Conservation (phyloP, 2,797 vertebrate species). For the Eospalax fontanierii region DNA sequence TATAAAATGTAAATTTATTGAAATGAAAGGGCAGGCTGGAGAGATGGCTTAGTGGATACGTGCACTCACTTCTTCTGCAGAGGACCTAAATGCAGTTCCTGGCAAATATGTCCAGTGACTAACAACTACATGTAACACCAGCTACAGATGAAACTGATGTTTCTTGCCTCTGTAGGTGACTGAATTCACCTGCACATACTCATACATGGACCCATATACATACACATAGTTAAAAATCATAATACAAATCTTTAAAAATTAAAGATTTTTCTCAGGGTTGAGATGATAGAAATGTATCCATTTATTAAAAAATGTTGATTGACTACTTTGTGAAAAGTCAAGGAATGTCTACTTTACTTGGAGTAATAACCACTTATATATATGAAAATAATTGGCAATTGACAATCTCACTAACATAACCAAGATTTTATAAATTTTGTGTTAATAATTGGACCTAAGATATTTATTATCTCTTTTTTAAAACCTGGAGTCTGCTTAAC, state of each 20-base stretch:
- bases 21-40: neutral
- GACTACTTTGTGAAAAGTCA: neutral
- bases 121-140: too few relatives aligned
- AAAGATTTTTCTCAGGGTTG: neutral
- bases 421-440: neutral
- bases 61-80: too few relatives aligned
- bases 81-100: too few relatives aligned
- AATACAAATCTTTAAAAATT: conserved; percentile 38
- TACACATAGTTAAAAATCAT: too few relatives aligned
- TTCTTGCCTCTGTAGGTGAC: too few relatives aligned
- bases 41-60: too few relatives aligned
- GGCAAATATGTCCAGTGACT: too few relatives aligned
- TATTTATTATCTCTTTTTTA: neutral
- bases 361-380: neutral
- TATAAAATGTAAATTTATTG: conserved; percentile 28
- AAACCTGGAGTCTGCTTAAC: neutral
- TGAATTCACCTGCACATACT: too few relatives aligned
- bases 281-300: neutral
- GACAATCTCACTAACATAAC: conserved; percentile 13
- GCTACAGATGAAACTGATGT: too few relatives aligned
- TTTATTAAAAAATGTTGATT: conserved; percentile 24
- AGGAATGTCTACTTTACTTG: neutral
- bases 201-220: too few relatives aligned
- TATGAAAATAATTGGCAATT: conserved; percentile 31
- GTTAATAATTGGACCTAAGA: neutral